These are phyloP conservation scores for Microdon myrmicae DNA, from an alignment of 2,888 invertebrate species.

Conservation along the genomic window DNA sequence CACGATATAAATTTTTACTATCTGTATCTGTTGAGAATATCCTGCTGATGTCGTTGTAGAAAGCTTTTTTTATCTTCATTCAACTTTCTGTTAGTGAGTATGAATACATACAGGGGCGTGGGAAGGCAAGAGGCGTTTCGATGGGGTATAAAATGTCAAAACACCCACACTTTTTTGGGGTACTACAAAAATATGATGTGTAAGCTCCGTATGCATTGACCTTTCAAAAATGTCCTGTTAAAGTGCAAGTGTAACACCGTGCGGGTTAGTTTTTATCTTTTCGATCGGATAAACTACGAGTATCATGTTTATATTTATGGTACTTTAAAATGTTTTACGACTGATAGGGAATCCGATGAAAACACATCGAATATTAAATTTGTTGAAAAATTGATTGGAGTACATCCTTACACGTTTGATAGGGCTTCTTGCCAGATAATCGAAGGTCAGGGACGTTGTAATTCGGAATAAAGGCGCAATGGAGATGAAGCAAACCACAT, in stretches of 20 bases:
- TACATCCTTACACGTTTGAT: no score
- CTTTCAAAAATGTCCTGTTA: conserved; percentile 35
- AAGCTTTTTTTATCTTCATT: conserved; percentile 48
- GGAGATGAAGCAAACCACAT: background rate
- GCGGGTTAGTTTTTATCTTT: no score
- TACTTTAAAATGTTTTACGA: no score
- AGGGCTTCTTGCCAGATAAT: no score
- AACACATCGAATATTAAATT: no score
- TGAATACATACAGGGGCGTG: conserved; percentile 4
- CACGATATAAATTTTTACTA: conserved; percentile 36
- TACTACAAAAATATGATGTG: conserved; percentile 3
- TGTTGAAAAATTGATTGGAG: no score
- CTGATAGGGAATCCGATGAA: no score
- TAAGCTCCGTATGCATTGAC: conserved; percentile 39
- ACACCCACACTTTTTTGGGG: conserved; percentile 10
- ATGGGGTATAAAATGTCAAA: conserved; percentile 26
- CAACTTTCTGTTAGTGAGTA: conserved; percentile 38
- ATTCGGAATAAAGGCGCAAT: no score
- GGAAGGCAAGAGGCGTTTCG: conserved; percentile 3
- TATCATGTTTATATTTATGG: no score
- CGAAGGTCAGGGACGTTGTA: no score
- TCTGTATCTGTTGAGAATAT: conserved; percentile 47
- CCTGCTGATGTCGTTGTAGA: conserved; percentile 31
- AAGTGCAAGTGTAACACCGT: no score
- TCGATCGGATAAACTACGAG: no score